Base-by-base conservation (phyloP, 2,113 vertebrate genomes). In the Myotis lucifugus region DNA sequence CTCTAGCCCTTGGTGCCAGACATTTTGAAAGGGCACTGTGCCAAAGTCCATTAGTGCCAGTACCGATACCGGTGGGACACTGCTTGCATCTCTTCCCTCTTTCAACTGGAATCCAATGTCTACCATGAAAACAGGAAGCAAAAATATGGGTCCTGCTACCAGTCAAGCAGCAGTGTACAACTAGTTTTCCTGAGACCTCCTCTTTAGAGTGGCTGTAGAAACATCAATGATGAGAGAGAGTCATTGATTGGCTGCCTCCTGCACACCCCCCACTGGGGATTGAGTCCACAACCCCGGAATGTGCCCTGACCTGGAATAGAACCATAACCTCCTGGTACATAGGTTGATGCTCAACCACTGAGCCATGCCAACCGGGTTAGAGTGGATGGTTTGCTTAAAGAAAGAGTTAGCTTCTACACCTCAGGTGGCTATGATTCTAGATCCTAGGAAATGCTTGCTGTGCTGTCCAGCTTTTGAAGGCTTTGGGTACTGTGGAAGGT, bases 1-100 rank as follows among this genome's bases (percentile, higher is more conserved):
- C 85, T 88, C 61, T 8, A 46, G 46, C 64, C 74, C 17, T 48
- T 50, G 18, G 19, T 34, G 76, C 59, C 67, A 82, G 72, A 82
- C 59, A n/a, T 81, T 73, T 93, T 56, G 34, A 48, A 84, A 76
- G 76, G 42, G 50, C 8, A 0, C 6, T 2, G 25, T 32, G 85
- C 93, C 96, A 67, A 87, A 46, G 72, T 61, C 93, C 96, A 91
- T 97, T 93, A 97, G 64, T 48, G 61, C 81, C 66, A 59, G 82
- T 70, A 74, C 0, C 37, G 8, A 72, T 15, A 18, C 48, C 2
- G 5, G 59, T 18, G 37, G 56, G 92, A 90, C 79, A 59, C 29
- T 46, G 37, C 37, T 34, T 37, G 56, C 12, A 73, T 50, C 69
- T 79, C 59, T 21, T 29, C 23, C 82, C 6, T 59, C n/a, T 69